These are phyloP conservation scores for Pipistrellus nathusii DNA, from an alignment of 2,797 vertebrate genomes.

Conservation along the genomic window DNA sequence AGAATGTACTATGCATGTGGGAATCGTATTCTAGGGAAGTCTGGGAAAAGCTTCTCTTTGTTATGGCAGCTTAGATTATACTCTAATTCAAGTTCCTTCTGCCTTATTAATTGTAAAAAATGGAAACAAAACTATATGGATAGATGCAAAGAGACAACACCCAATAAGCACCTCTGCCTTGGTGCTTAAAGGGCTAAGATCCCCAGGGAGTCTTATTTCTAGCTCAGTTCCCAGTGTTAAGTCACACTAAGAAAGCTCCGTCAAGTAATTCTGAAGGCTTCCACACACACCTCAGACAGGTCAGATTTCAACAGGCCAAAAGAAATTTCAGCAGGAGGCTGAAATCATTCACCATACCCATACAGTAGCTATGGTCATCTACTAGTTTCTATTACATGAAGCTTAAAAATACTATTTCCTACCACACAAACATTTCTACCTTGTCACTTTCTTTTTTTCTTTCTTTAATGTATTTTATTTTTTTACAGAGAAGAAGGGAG, in stretches of 20 bases:
- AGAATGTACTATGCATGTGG: slow-evolving; percentile 10
- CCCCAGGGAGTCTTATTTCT: not conserved
- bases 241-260: slow-evolving; percentile 59
- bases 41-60: slow-evolving; percentile 17
- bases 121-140: slow-evolving; percentile 15
- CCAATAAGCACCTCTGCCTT: not conserved
- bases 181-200: not conserved
- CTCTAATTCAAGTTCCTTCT: not conserved
- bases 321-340: slow-evolving; percentile 56
- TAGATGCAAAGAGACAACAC: slow-evolving; percentile 30
- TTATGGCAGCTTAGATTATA: slow-evolving; percentile 25
- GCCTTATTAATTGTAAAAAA: slow-evolving; percentile 19
- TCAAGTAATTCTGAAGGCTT: slow-evolving; percentile 58
- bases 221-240: slow-evolving; percentile 24
- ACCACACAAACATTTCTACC: slow-evolving; percentile 46
- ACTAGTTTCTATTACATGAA: not conserved
- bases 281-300: slow-evolving; percentile 2
- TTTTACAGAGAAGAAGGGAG: no score
- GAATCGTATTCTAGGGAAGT: slow-evolving; percentile 36
- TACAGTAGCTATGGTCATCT: not conserved
- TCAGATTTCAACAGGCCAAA: slow-evolving; percentile 64
- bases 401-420: slow-evolving; percentile 40
- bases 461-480: no score
- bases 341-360: slow-evolving; percentile 46
- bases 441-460: slow-evolving; percentile 32